Evolutionary conservation across 2,113 vertebrate genomes (phyloP), one percentile per base, ranked within the genome.

Genomic region (Cheilinus undulatus): DNA sequence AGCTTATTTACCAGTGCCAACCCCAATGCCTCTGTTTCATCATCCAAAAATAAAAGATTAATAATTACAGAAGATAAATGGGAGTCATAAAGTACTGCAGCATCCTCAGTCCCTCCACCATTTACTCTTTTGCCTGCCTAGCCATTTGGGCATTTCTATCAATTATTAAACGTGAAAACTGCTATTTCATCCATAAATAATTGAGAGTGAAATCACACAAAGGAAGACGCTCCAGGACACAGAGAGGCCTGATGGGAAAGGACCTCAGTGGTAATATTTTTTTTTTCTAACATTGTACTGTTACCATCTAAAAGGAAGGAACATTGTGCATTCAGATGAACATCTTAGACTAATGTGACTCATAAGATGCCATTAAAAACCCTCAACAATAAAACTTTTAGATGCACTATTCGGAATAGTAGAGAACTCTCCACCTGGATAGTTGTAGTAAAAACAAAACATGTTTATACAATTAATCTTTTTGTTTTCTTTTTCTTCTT

Each of bases 141-240:
- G 83, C 86, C 88, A 85, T 82, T 91, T 90, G 79, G 85, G 84
- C 90, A 87, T 92, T 88, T 84, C 56, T 78, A 84, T 95, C 85
- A 92, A 96, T 95, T 95, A 94, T 95, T 95, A 93, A 86, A 86
- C 69, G 90, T 61, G 65, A 90, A 91, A 95, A 94, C 86, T 88
- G 90, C 90, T 93, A 92, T 93, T 95, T 91, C 87, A 84, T 89
- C 94, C 84, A 93, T 96, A 88, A 95, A 96, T 96, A 93, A 95
- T 96, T 94, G 80, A 95, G 49, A 80, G 81, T 66, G 83, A 74
- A 58, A 83, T 71, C 78, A 83, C 77, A 90, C 80, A 84, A 79
- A 87, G 68, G 67, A 81, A 87, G 83, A 91, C 89, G 78, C 12
- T 57, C 70, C 73, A 76, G 70, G 87, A 88, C 73, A 75, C 51